Base-by-base conservation (phyloP, 2,888 invertebrate species). In the Idaea dimidiata region DNA sequence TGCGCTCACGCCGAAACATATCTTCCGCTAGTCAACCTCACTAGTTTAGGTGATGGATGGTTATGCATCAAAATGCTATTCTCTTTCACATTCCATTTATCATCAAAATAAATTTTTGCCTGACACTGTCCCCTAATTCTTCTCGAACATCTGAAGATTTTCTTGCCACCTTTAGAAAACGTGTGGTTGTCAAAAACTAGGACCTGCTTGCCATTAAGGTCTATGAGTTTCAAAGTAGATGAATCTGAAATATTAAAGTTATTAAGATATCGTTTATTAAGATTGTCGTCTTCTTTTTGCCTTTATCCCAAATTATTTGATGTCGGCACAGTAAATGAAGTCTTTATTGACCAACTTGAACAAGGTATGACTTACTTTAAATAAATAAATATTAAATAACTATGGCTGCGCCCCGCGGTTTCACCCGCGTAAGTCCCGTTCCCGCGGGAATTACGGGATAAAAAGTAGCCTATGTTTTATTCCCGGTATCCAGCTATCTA, bases 161-260 rank as follows among this genome's bases (percentile, higher is more conserved):
- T 16, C 16, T n/a, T 53, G 53, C n/a, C 53, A 8, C n/a, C n/a
- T 53, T 53, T 16, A 0, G 55, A 68, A 54, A 58, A 71, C 5
- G 71, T 71, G 43, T 65, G 65, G 32, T 66, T 65, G n/a, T 67
- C 57, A 56, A 64, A 69, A 7, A 68, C 14, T 4, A 67, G 32
- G n/a, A 68, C n/a, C 16, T 58, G 61, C 54, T 58, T 66, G 0
- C 59, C 55, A 17, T 63, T 65, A 0, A 70, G 16, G n/a, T 24
- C 24, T 16, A 62, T 62, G 43, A 64, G 54, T 59, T 55, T 16
- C 4, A 16, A n/a, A 24, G 24, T 24, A 24, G 3, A 24, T 1
- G 24, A 24, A 55, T 16, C 55, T 55, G 55, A n/a, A 55, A 55
- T 16, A n/a, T 16, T 8, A 55, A 55, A 7, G 16, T 55, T 24